Conservation (phyloP, 2,113 vertebrate species). For the Neogobius melanostomus region DNA sequence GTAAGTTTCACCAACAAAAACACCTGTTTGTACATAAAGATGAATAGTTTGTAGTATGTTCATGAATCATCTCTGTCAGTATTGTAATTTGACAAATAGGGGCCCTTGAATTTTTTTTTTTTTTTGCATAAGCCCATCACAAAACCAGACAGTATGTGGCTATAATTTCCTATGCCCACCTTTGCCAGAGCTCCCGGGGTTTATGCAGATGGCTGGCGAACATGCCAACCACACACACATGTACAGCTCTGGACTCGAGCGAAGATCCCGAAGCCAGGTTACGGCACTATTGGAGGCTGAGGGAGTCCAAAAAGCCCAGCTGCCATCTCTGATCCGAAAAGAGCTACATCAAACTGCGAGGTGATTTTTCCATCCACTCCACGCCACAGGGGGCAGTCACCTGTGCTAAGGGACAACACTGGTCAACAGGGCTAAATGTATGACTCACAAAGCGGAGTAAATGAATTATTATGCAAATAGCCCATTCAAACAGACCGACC, state of each 20-base stretch:
- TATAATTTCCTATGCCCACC: slow-evolving; percentile 28
- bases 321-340: slow-evolving; percentile 38
- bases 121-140: too few species aligned
- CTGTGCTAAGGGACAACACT: not conserved
- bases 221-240: slow-evolving; percentile 53
- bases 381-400: slow-evolving; percentile 3
- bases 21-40: too few species aligned
- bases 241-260: slow-evolving; percentile 47
- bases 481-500: not conserved
- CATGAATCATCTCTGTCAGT: too few species aligned
- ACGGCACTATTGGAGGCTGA: slow-evolving; percentile 39
- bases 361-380: slow-evolving; percentile 13
- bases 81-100: too few species aligned
- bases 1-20: too few species aligned
- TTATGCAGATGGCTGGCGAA: slow-evolving; percentile 70
- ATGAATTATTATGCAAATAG: slow-evolving; percentile 10
- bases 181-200: slow-evolving; percentile 59
- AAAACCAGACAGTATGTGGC: not conserved
- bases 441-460: not conserved
- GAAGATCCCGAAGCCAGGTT: slow-evolving; percentile 65
- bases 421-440: slow-evolving; percentile 5
- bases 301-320: slow-evolving; percentile 39
- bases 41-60: too few species aligned
- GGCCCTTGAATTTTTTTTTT: too few species aligned
- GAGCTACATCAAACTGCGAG: slow-evolving; percentile 34